These are phyloP conservation scores for Parotia lawesii DNA, from an alignment of 2,113 vertebrate species.

Conservation along the genomic window DNA sequence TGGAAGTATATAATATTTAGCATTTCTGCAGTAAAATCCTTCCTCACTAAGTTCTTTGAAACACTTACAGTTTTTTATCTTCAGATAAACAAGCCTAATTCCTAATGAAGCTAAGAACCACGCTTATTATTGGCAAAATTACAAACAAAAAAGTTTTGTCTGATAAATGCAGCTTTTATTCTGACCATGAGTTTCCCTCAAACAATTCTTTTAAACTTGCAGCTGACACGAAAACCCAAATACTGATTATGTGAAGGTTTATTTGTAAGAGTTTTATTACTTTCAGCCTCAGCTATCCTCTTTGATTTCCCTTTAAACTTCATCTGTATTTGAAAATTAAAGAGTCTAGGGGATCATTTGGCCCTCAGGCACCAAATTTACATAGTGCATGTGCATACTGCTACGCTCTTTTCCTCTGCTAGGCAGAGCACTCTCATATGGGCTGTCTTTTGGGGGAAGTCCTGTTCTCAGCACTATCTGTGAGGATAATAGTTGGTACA, in stretches of 20 bases:
- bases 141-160: background rate
- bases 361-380: background rate
- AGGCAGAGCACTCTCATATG: background rate
- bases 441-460: background rate
- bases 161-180: background rate
- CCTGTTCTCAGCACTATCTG: background rate
- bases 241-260: background rate
- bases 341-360: background rate
- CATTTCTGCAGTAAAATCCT: background rate
- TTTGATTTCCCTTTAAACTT: background rate
- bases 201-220: background rate
- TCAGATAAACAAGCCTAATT: background rate
- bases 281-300: background rate
- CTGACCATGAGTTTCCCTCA: background rate
- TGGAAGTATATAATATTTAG: background rate
- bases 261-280: background rate
- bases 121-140: background rate
- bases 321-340: background rate
- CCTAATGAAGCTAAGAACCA: background rate
- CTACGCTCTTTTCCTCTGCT: background rate
- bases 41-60: background rate
- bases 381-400: rapidly evolving
- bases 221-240: background rate
- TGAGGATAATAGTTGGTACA: background rate
- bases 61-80: background rate